Evolutionary conservation across 2,888 invertebrate genomes (phyloP), one percentile per base, ranked within the genome.

Genomic region (Pandemis corylana): DNA sequence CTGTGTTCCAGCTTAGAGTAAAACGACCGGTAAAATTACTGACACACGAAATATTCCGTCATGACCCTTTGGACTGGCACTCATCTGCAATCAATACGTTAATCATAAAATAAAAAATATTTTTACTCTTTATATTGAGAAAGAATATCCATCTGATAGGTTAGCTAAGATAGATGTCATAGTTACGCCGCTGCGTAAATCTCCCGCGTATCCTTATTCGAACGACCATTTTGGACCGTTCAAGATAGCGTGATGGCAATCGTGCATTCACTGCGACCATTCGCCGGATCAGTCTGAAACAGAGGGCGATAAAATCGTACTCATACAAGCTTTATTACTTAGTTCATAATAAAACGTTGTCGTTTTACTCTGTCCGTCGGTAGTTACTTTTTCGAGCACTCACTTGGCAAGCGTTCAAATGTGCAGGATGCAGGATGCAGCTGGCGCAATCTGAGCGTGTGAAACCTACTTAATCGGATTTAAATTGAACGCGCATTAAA

Each of bases 341-440:
- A 49, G 61, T 13, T 66, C 51, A 61, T 72, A 61, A 66, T 66
- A 59, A 72, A 72, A 66, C 20, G 49, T 51, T 5, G n/a, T 51
- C 69, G 41, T 41, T 67, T n/a, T 20, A 59, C 42, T 12, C 53
- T 7, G 53, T 15, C 53, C 20, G 12, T 59, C 20, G 59, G 28
- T 20, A 28, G 59, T 28, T 13, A 59, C 41, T 62, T 62, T 62
- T 62, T 62, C 13, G 13, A 65, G 65, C 28, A 12, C 51, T 36
- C 53, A n/a, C 69, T 70, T 75, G 74, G 74, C 74, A 66, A 42
- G 13, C 44, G 51, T 66, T 70, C 74, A 75, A 75, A 61, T 20
- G 62, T 15, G 51, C 74, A 66, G 66, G 70, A 70, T 42, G 68
- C 74, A 74, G 65, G 74, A 75, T 66, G 70, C 51, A 51, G 20